Percentiles rank a stretch among this genome's conserved stretches.
These are phyloP conservation scores for Patella depressa DNA, from an alignment of 2,888 invertebrate species.

Conservation along the genomic window DNA sequence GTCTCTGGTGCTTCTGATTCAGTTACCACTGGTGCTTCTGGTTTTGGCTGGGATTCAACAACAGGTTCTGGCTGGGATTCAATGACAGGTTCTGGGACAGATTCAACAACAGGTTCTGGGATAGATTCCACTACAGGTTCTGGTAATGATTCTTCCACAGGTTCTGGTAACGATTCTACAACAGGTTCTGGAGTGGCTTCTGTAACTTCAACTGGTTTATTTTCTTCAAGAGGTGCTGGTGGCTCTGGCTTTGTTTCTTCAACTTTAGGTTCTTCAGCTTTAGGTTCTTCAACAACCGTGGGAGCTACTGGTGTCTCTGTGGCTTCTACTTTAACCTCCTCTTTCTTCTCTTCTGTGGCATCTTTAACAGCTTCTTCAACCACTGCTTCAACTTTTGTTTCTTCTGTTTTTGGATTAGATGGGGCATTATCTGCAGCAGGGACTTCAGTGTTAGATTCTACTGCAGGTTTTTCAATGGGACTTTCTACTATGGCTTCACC, in stretches of 20 bases:
- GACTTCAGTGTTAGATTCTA: conserved; percentile 17
- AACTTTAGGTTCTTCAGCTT: conserved; percentile 23
- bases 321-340: conserved; percentile 25
- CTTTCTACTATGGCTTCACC: not conserved
- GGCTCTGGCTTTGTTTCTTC: conserved; percentile 21
- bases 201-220: not conserved
- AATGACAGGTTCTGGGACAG: conserved; percentile 15
- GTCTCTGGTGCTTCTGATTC: conserved; percentile 14
- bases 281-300: conserved; percentile 26
- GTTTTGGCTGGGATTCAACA: conserved; percentile 11
- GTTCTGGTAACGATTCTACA: not conserved
- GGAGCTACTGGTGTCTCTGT: conserved; percentile 32
- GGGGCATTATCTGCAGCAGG: conserved; percentile 17
- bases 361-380: conserved; percentile 30
- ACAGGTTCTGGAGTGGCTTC: conserved; percentile 7
- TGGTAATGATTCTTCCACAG: not conserved
- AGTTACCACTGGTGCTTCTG: conserved; percentile 13
- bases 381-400: conserved; percentile 22
- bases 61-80: conserved; percentile 16
- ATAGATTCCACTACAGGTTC: conserved; percentile 3
- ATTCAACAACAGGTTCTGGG: conserved; percentile 17
- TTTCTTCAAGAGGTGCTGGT: conserved; percentile 11
- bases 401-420: conserved; percentile 14
- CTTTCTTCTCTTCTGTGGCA: conserved; percentile 30
- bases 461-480: conserved; percentile 15